Percentiles rank a stretch among this genome's conserved stretches.
These are phyloP conservation scores for Drosophila kanekoi DNA, from an alignment of 2,888 invertebrate species.

Conservation along the genomic window DNA sequence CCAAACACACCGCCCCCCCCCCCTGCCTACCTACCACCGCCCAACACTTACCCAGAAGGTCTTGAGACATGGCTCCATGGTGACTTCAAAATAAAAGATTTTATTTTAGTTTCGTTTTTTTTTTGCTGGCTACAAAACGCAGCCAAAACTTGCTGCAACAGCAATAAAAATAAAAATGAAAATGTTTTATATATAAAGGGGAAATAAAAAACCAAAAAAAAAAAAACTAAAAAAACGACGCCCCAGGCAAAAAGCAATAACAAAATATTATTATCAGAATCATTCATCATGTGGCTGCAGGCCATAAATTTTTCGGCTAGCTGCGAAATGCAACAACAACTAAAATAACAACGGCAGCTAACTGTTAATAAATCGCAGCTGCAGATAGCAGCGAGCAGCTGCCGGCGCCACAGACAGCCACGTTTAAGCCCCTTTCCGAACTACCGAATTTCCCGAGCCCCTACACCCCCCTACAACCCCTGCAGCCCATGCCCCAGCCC, in stretches of 20 bases:
- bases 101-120: constrained; percentile 7
- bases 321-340: constrained; percentile 69
- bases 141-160: constrained; percentile 59
- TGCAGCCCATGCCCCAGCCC: neutral
- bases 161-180: constrained; percentile 21
- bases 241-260: constrained; percentile 71
- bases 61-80: constrained; percentile 58
- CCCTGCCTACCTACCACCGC: neutral
- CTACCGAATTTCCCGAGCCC: neutral
- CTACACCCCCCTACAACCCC: no score
- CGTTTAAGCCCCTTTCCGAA: constrained; percentile 22
- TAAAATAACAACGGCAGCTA: constrained; percentile 67
- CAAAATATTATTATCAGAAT: constrained; percentile 82
- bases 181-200: neutral
- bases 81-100: constrained; percentile 45
- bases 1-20: no score
- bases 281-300: constrained; percentile 83
- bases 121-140: constrained; percentile 62
- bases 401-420: constrained; percentile 65
- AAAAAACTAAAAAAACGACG: constrained; percentile 8
- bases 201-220: no score
- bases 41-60: constrained; percentile 49
- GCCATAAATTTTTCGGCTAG: constrained; percentile 81
- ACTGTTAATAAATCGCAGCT: constrained; percentile 79
- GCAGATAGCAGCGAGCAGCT: constrained; percentile 71